These are phyloP conservation scores for Hemichromis elongatus DNA, from an alignment of 2,113 vertebrate genomes.

Conservation along the genomic window DNA sequence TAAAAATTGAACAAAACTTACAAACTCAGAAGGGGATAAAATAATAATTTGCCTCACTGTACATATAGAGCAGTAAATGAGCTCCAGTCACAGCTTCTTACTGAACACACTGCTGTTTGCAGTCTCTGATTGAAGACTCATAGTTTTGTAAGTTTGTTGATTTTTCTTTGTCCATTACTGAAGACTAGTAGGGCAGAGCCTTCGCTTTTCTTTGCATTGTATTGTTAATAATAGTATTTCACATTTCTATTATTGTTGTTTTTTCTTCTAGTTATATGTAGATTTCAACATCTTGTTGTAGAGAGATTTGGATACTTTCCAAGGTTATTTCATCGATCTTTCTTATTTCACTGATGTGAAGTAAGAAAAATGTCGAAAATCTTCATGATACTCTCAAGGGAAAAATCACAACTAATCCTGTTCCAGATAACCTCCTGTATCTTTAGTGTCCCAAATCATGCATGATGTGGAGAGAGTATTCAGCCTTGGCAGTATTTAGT, in stretches of 20 bases:
- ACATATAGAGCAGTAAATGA: background rate
- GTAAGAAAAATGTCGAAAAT: background rate
- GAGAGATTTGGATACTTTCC: background rate
- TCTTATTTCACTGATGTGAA: background rate
- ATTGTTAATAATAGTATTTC: background rate
- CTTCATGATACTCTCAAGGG: background rate
- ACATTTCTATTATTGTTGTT: background rate
- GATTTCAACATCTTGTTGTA: background rate
- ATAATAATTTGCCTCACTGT: background rate
- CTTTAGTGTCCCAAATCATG: background rate
- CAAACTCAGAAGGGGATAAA: background rate
- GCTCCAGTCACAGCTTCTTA: background rate
- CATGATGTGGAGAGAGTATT: background rate
- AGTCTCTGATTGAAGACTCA: background rate
- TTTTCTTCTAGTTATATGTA: background rate
- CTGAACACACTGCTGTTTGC: background rate
- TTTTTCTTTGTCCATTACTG: background rate
- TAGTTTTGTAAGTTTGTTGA: background rate
- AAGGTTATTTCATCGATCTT: background rate
- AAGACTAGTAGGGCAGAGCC: background rate
- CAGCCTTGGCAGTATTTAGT: background rate
- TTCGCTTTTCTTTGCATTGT: background rate
- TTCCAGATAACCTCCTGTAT: background rate
- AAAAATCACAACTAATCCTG: background rate
- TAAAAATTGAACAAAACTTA: background rate